Evolutionary conservation across 1,140 invertebrate species (phyloP), one percentile per base, ranked within the genome.

Genomic region (Brachionus manjavacas): DNA sequence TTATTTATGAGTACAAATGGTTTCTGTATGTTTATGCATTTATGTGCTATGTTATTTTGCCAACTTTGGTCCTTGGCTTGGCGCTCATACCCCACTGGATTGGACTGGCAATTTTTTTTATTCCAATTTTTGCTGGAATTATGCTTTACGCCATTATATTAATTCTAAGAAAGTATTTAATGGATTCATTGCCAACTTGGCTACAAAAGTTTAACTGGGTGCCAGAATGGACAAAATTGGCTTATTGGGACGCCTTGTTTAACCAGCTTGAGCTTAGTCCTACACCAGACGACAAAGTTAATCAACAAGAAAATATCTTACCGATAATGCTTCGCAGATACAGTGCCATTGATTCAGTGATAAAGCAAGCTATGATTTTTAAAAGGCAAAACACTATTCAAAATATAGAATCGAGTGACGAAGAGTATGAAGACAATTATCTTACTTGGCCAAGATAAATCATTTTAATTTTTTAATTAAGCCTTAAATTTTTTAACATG

Each of bases 11-110:
- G 76, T 91, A 92, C 86, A 87, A 91, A 28, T 92, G 92, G 92
- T 92, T 92, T 87, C 89, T 91, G 3, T 86, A 92, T 11, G 83
- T 91, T 0, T 92, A 93, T 86, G 86, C 92, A 12, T 25, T 92
- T 0, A 8, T 87, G 3, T 88, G 91, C 86, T 93, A 92, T 86
- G 87, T 92, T 43, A 1, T 91, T 0, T 81, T 92, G 3, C 92
- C 92, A 0, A 88, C 84, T 9, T 20, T 89, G 4, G 87, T 91
- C 4, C 91, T 92, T 85, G 88, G 86, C 6, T 85, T 92, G 1
- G 91, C 89, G 12, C n/a, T 80, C 16, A 80, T 80, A 31, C 76
- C 76, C 6, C 3, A 80, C 28, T 80, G 49, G 76, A 80, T 80
- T 35, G 76, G 76, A 16, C 12, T 80, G 9, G 76, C 41, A n/a